Conservation (phyloP, 2,113 vertebrate genomes). For the Xenopus tropicalis region UCB_Xtro_10.0 CM004450.2:1355501-1356000, state of each 20-base stretch:
- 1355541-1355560: no score
- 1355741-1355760: conserved; percentile 13
- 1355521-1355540: no score
- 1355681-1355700: neutral
- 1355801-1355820: conserved; percentile 25
- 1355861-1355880: neutral
- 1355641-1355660: no score
- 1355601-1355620: no score
- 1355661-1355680: neutral
- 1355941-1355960: neutral
- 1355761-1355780: no score
- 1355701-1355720: no score
- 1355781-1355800: no score
- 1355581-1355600: no score
- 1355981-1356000: neutral
- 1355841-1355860: conserved; percentile 42
- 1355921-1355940: neutral
- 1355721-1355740: conserved; percentile 15
- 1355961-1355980: neutral
- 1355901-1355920: neutral
- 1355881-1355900: neutral
- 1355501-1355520: conserved; percentile 10
- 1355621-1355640: no score
- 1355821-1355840: conserved; percentile 38
- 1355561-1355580: no score